These are phyloP conservation scores for Acrocyrtus sp. DNA, from an alignment of 2,888 invertebrate species.

Conservation along the genomic window DNA sequence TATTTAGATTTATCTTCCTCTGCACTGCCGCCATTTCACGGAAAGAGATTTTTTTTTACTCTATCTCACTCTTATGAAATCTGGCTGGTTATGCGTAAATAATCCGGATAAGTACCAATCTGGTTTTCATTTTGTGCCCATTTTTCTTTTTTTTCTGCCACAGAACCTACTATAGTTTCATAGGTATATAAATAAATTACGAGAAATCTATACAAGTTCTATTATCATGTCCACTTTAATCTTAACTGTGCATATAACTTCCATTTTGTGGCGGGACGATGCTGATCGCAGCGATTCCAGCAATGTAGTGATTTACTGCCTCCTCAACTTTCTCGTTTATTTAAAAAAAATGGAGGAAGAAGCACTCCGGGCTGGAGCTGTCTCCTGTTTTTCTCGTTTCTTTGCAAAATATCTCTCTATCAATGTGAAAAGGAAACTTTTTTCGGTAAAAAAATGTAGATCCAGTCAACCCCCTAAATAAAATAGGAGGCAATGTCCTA, in stretches of 20 bases:
- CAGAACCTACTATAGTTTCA: too few species aligned
- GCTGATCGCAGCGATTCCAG: neutral
- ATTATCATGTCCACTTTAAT: conserved; percentile 29
- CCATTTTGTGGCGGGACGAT: neutral
- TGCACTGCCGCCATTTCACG: conserved; percentile 10
- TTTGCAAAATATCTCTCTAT: conserved; percentile 39
- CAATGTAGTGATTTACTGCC: conserved; percentile 53
- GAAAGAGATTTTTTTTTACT: too few species aligned
- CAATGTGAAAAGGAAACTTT: neutral
- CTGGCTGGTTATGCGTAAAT: conserved; percentile 31
- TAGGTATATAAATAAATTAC: too few species aligned
- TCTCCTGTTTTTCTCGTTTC: conserved; percentile 23
- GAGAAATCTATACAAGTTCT: too few species aligned
- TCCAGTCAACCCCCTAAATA: neutral
- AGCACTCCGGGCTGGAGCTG: conserved; percentile 31
- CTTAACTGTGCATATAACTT: conserved; percentile 20
- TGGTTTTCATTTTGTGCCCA: too few species aligned
- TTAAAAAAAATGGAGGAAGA: conserved; percentile 6
- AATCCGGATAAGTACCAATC: conserved; percentile 17
- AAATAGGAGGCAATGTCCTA: neutral
- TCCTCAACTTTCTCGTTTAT: conserved; percentile 32
- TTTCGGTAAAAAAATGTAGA: neutral
- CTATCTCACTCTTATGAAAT: too few species aligned
- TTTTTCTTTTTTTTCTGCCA: too few species aligned
- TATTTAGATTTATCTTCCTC: neutral